Evolutionary conservation across 2,797 vertebrate species (phyloP), one percentile per base, ranked within the genome.

Genomic region (Anguilla megastoma): DNA sequence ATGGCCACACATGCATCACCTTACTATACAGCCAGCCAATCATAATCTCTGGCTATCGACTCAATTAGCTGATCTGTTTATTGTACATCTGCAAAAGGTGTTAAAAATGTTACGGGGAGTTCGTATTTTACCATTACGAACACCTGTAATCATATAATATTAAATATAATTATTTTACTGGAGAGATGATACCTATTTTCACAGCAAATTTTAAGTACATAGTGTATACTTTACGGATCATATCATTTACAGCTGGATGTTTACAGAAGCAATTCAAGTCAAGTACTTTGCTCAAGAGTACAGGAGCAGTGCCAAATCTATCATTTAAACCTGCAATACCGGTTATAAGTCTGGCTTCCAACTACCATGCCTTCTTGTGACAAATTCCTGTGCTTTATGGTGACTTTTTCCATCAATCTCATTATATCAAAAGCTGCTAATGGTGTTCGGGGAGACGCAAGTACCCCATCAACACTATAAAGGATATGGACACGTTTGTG

Each of bases 381-480:
- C 71, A 24, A 52, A 56, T 88, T 48, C 24, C n/a, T 9, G 5
- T 41, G 66, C 71, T 88, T 74, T 27, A 52, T 33, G 63, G 84
- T 82, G 6, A 85, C 83, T 69, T 58, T 54, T 36, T 88, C 69
- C 83, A 88, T 85, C 88, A 86, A 85, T 41, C 85, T 86, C 58
- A 86, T 88, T 86, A 3, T 41, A 41, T 41, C 41, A 86, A 66
- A 86, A 66, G 56, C 84, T 80, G 80, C 58, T 83, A 50, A 69
- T 54, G 80, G 74, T 52, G n/a, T 83, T 86, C 58, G 50, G 69
- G 84, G 84, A 86, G 45, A 88, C 41, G 36, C 71, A 86, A 66
- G 88, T 63, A 86, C 45, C 56, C 56, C 88, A 66, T 86, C 86
- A 83, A 88, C 76, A 83, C 76, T 63, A 85, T 69, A 74, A 83